Evolutionary conservation across 2,113 vertebrate genomes (phyloP), one percentile per base, ranked within the genome.

Genomic region (Brachirus orientalis): DNA sequence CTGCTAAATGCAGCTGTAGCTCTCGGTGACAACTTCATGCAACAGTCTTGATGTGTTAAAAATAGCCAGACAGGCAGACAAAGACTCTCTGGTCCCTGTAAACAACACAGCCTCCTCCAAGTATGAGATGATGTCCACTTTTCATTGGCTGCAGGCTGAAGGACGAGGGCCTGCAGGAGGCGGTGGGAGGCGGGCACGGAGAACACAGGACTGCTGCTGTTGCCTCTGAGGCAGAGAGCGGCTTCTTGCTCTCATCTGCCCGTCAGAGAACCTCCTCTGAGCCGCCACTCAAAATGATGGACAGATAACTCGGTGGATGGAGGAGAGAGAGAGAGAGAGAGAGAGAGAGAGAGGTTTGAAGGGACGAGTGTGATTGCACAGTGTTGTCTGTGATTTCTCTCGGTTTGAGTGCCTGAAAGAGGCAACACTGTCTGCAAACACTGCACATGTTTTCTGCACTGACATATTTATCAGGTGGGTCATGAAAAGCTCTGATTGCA

Each of bases 191-290:
- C 63, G 82, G 90, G 85, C 83, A 83, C n/a, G 82, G 84, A 87
- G 79, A 86, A 90, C 86, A 90, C 72, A 88, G 85, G 83, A 83
- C 85, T 76, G 84, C 78, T 45, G 86, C 86, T 90, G 88, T 82
- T 90, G 87, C 87, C 88, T 92, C 83, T 85, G 86, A 90, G 88
- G 89, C 88, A 91, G 73, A 82, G 85, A 79, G 80, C 68, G 84
- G 88, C 84, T 85, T 68, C 84, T 77, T 47, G 77, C 89, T 90
- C 90, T 89, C 85, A 89, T 88, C 88, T 87, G 82, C 84, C 89
- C 69, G 72, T 90, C 90, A 89, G 66, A 88, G 82, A 70, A 5
- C 82, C 79, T 84, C 82, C 86, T 87, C 85, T 82, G 82, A 79
- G 89, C 75, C 67, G 88, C 36, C 90, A 86, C 3, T 91, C 87